These are phyloP conservation scores for Papio anubis DNA, from an alignment of 2,113 vertebrate genomes.

Conservation along the genomic window DNA sequence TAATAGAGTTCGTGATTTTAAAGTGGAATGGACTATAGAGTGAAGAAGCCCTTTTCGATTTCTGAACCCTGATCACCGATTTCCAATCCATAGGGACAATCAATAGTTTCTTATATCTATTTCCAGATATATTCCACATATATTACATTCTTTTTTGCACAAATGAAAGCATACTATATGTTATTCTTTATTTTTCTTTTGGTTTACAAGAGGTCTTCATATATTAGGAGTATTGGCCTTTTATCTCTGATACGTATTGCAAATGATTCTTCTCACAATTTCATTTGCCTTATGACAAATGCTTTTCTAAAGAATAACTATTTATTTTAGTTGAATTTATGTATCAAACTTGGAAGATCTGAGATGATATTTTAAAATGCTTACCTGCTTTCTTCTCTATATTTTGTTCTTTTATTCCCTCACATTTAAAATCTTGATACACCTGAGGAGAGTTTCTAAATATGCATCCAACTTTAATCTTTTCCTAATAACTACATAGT, in stretches of 20 bases:
- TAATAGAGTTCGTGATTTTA: neutral
- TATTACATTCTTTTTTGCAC: neutral
- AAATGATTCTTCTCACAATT: neutral
- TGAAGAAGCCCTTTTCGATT: neutral
- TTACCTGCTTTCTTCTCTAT: neutral
- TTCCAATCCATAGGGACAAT: neutral
- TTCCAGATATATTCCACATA: neutral
- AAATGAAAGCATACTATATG: neutral
- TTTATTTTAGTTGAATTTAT: neutral
- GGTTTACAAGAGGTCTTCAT: neutral
- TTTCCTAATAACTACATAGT: neutral
- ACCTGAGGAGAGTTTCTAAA: neutral
- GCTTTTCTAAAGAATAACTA: neutral
- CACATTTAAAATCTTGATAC: neutral
- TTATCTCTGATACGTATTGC: neutral
- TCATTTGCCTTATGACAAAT: neutral
- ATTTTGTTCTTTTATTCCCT: neutral
- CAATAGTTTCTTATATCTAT: neutral
- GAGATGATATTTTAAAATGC: neutral
- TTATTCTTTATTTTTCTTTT: neutral
- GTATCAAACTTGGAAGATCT: neutral
- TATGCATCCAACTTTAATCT: neutral
- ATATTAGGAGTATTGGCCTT: neutral
- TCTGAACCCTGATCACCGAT: neutral
- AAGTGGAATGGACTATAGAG: neutral